Evolutionary conservation across 2,113 vertebrate species (phyloP).

Genomic region (Muscicapa adusta): DNA sequence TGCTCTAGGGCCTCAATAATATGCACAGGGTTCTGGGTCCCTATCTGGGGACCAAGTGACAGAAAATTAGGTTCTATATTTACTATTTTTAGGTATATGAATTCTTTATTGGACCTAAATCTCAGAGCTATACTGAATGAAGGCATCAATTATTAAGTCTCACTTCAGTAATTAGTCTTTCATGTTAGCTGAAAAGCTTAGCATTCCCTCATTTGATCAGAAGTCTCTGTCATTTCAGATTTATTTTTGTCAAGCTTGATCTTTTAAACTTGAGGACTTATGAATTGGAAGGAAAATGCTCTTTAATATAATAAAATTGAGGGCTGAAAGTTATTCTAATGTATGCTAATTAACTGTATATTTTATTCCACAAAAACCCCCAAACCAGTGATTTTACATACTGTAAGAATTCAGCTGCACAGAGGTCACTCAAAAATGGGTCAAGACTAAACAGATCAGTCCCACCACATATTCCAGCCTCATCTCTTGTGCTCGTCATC

Average conservation of each 20-base stretch:
- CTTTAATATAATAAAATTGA: not conserved
- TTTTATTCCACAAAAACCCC: not conserved
- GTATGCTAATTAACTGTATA: not conserved
- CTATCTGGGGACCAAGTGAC: not conserved
- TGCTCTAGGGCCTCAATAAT: not conserved
- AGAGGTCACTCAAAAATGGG: not conserved
- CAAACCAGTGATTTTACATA: not conserved
- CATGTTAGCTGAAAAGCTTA: slow-evolving; percentile 12
- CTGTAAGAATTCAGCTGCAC: not conserved
- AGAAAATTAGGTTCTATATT: not conserved
- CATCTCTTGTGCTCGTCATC: not conserved
- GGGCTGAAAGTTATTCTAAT: not conserved
- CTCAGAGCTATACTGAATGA: slow-evolving; percentile 3
- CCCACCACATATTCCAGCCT: not conserved
- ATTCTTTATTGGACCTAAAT: slow-evolving; percentile 40
- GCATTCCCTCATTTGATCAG: slow-evolving; percentile 20
- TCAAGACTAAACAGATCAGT: not conserved
- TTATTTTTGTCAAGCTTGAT: slow-evolving; percentile 10
- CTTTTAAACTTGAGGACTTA: slow-evolving; percentile 9
- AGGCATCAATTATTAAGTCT: slow-evolving; percentile 50
- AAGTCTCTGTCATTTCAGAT: slow-evolving; percentile 17
- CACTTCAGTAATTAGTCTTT: slow-evolving; percentile 42
- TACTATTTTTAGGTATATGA: slow-evolving; percentile 48
- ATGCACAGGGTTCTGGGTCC: not conserved
- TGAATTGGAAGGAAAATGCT: not conserved